Evolutionary conservation across 2,797 vertebrate genomes (phyloP).

Genomic region (Danio aesculapii): DNA sequence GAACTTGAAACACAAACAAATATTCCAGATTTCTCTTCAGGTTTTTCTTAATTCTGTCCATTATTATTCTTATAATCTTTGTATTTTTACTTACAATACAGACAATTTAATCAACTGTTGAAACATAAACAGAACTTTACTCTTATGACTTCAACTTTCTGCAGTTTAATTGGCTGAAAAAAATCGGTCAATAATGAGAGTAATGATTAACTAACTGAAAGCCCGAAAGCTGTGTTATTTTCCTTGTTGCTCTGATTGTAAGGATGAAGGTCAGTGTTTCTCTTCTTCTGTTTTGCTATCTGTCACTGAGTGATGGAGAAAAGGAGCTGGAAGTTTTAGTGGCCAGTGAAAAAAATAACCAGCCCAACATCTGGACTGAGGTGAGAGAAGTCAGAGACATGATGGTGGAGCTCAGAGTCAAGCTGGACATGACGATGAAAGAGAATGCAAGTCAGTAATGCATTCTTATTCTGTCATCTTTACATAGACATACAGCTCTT

Average conservation of each 20-base stretch:
- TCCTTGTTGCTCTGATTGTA: neutral
- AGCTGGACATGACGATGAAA: neutral
- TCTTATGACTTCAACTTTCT: neutral
- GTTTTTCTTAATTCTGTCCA: too few relatives aligned
- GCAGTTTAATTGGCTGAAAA: neutral
- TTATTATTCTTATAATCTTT: too few relatives aligned
- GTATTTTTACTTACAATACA: too few relatives aligned
- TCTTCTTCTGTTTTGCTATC: constrained; percentile 12
- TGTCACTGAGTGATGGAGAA: neutral
- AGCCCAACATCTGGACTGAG: constrained; percentile 16
- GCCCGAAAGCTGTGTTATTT: neutral
- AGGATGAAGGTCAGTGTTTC: constrained; percentile 1
- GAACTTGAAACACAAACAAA: too few relatives aligned
- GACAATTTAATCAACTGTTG: too few relatives aligned
- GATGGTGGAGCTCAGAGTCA: constrained; percentile 19
- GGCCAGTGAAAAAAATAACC: neutral
- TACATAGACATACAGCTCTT: neutral
- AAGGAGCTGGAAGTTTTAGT: neutral
- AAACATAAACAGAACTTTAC: neutral
- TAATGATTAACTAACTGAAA: neutral
- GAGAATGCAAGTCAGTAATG: constrained; percentile 10
- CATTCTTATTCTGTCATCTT: neutral
- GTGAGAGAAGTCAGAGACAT: constrained; percentile 14
- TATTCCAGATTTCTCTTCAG: too few relatives aligned
- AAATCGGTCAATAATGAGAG: neutral